Evolutionary conservation across 2,113 vertebrate species (phyloP), one percentile per base, ranked within the genome.

Genomic region (Halcyon malimbica): DNA sequence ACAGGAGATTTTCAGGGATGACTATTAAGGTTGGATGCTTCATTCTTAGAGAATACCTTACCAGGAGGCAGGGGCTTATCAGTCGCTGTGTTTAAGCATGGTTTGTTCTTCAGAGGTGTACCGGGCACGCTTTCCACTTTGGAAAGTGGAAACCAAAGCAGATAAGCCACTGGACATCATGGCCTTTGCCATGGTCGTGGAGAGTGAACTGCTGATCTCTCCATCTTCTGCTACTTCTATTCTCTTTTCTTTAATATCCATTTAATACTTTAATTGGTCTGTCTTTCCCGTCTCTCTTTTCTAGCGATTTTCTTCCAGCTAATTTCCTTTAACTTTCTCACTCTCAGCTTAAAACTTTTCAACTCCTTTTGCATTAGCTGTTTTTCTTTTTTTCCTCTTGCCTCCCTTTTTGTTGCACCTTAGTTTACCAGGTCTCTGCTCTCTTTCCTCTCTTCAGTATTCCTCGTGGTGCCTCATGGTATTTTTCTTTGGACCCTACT

Each of bases 121-220:
- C n/a, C 1, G 1, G 46, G 16, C 23, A 25, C 1, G 0, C 16
- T 69, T 25, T 51, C 41, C 26, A 5, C 17, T 33, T 33, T 3
- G n/a, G 33, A 8, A 60, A 21, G 28, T 26, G 12, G 42, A 53
- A 83, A 23, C 21, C 46, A 35, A 26, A 26, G 71, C 57, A 51
- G 56, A 26, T 4, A 4, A 75, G 46, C 29, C 62, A 9, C 25
- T 35, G 67, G 53, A 16, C 13, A 7, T 64, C 24, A 2, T 42
- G 69, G 21, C 33, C 48, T 33, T 74, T 51, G 56, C 48, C 48
- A 2, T 0, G 6, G 26, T 46, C n/a, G 21, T 21, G 0, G 3
- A 48, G 53, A 18, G 21, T 14, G 13, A 76, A 9, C 24, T 28
- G 7, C 56, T 64, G 26, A 4, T 33, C 74, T 79, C 60, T 39